These are phyloP conservation scores for Akabosia matsudoensis DNA, from an alignment of 1,140 invertebrate species.

Conservation along the genomic window DNA sequence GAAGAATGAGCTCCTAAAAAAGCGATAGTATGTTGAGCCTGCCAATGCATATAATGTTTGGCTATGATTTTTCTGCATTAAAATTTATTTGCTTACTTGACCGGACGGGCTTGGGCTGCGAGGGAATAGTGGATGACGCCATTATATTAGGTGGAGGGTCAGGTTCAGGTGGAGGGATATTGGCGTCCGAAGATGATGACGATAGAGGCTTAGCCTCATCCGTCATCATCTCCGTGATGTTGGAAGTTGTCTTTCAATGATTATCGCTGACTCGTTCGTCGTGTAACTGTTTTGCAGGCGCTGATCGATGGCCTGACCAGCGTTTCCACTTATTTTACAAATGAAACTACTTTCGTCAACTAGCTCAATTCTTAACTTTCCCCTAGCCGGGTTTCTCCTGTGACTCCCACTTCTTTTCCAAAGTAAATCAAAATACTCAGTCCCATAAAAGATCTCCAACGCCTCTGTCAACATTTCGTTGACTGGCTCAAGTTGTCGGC, in stretches of 20 bases:
- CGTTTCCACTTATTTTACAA: not conserved
- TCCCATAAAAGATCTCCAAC: not conserved
- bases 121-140: not conserved
- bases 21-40: not conserved
- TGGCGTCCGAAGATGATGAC: constrained; percentile 19
- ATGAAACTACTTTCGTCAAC: not conserved
- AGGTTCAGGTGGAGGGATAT: constrained; percentile 3
- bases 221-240: constrained; percentile 4
- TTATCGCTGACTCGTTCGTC: not conserved
- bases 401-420: not conserved
- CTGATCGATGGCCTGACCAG: not conserved
- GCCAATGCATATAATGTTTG: not conserved
- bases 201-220: constrained; percentile 7
- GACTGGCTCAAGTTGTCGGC: not conserved
- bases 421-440: not conserved
- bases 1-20: constrained; percentile 9
- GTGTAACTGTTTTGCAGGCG: not conserved
- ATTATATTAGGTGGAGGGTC: constrained; percentile 3
- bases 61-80: not conserved
- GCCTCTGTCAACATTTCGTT: constrained; percentile 11
- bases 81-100: not conserved
- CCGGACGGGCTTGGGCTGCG: not conserved
- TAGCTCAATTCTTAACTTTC: not conserved
- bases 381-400: not conserved
- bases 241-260: not conserved